Conservation (phyloP, 2,888 invertebrate genomes). For the Proisotoma minuta region DNA sequence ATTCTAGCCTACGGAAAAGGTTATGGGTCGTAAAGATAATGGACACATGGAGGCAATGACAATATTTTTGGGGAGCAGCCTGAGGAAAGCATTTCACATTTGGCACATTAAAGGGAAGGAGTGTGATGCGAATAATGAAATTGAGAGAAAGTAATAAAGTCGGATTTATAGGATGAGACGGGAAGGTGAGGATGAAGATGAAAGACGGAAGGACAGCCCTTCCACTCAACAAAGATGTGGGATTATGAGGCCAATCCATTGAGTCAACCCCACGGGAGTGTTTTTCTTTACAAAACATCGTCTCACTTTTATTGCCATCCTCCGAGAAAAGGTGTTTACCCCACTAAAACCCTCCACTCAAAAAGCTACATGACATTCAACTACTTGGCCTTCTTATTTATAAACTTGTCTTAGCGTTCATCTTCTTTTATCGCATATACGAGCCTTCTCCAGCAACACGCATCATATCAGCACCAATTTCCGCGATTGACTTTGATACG, state of each 20-base stretch:
- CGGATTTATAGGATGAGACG: constrained; percentile 2
- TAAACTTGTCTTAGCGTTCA: neutral
- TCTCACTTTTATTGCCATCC: neutral
- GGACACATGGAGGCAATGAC: no score
- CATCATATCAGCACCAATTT: neutral
- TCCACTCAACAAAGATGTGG: neutral
- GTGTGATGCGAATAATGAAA: neutral
- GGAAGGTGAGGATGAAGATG: neutral
- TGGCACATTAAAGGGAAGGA: neutral
- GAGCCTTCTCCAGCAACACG: neutral
- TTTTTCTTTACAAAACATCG: constrained; percentile 1
- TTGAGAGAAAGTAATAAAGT: constrained; percentile 5
- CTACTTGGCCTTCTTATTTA: neutral
- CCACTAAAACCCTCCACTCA: neutral
- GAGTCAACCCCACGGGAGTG: neutral
- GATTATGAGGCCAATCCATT: constrained; percentile 1
- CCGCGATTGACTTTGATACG: neutral
- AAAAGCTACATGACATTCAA: neutral
- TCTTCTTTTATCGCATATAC: neutral
- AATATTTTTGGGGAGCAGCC: no score
- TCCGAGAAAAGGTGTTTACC: neutral
- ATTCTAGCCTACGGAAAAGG: no score
- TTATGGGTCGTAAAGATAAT: no score
- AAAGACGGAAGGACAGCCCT: neutral
- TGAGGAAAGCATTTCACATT: no score